These are phyloP conservation scores for Drosophila diplacantha DNA, from an alignment of 2,888 invertebrate species.

Conservation along the genomic window DNA sequence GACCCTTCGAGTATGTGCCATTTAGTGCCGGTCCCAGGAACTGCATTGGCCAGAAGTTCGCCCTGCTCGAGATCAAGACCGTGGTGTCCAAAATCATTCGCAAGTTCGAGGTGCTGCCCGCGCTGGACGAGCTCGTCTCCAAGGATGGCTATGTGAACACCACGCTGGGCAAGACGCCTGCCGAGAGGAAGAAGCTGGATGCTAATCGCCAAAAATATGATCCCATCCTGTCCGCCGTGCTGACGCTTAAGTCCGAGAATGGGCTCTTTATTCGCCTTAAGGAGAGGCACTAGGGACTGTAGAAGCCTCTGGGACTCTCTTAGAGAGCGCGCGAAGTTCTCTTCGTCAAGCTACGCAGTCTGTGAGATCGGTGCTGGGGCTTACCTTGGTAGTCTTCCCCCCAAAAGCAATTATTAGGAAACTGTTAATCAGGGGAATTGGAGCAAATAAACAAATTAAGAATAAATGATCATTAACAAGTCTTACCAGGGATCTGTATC, in stretches of 20 bases:
- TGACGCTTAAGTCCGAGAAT: constrained; percentile 79
- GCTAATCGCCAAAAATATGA: constrained; percentile 70
- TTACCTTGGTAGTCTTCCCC: not conserved
- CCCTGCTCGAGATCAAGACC: constrained; percentile 80
- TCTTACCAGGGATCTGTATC: not conserved
- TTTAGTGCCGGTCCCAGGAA: constrained; percentile 83
- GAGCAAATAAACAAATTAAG: constrained; percentile 1
- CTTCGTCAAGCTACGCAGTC: constrained; percentile 1
- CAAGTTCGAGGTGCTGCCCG: constrained; percentile 77
- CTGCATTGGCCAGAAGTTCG: constrained; percentile 78
- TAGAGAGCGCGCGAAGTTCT: not conserved
- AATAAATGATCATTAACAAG: constrained; percentile 4
- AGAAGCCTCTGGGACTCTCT: not conserved
- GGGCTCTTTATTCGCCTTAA: constrained; percentile 78
- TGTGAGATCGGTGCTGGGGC: not conserved
- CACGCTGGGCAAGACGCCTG: constrained; percentile 47
- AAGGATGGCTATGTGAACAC: constrained; percentile 64
- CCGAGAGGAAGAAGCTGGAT: constrained; percentile 41
- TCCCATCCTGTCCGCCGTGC: constrained; percentile 77
- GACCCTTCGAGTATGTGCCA: constrained; percentile 80
- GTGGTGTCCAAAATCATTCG: constrained; percentile 79
- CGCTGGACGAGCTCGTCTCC: constrained; percentile 67
- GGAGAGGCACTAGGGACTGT: constrained; percentile 43
- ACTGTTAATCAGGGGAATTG: constrained; percentile 18
- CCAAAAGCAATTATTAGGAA: constrained; percentile 9